Conservation (phyloP, 2,888 invertebrate genomes). For the Gibbula magus region DNA sequence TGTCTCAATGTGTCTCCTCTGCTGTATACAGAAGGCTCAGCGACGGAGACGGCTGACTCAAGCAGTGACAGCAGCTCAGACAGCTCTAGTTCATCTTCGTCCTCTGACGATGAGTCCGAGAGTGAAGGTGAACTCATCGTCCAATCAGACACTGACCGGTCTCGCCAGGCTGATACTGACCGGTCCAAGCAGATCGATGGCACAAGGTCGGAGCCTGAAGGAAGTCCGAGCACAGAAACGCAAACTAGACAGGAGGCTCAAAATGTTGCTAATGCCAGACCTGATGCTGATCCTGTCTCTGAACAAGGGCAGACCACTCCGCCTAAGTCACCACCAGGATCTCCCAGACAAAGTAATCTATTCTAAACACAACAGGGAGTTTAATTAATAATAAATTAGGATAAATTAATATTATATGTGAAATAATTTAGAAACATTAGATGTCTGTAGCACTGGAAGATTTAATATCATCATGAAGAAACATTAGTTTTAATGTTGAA, state of each 20-base stretch:
- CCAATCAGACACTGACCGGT: background rate
- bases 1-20: too few species aligned
- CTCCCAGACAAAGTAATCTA: background rate
- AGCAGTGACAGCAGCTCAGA: constrained; percentile 37
- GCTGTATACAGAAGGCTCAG: constrained; percentile 33
- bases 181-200: background rate
- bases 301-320: background rate
- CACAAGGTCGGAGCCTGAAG: background rate
- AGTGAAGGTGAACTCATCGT: constrained; percentile 12
- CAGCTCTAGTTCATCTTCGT: constrained; percentile 36
- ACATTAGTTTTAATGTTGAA: too few species aligned
- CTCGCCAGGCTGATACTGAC: background rate
- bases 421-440: too few species aligned
- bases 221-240: background rate
- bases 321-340: background rate
- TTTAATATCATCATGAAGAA: too few species aligned
- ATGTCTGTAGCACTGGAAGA: too few species aligned
- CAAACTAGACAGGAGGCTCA: background rate
- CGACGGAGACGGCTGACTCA: constrained; percentile 35
- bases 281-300: background rate
- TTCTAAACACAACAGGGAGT: too few species aligned
- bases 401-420: too few species aligned
- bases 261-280: background rate
- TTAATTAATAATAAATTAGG: too few species aligned
- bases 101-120: constrained; percentile 34